A percentile compares a stretch with the other conserved stretches of the same genome.
phyloP scores from a whole-genome alignment of 2,113 vertebrate genomes.

The Epinephelus moara region DNA sequence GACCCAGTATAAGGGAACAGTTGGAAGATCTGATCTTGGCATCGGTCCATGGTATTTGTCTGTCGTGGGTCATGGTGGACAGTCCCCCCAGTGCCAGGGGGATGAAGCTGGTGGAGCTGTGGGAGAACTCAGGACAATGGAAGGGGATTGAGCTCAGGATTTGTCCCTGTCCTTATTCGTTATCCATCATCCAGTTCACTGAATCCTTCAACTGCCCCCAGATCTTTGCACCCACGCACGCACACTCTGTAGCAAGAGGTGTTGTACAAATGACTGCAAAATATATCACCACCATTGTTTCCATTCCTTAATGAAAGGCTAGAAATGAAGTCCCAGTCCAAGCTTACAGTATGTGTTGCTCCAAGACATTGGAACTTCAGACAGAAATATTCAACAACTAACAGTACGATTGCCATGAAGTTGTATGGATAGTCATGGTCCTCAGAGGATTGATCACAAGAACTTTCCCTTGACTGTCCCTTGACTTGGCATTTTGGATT shows the following conservation, averaged over 20 bases:
- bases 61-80: constrained; percentile 45
- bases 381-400: neutral
- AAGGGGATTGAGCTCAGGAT: constrained; percentile 58
- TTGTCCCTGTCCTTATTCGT: constrained; percentile 69
- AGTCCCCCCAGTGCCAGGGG: constrained; percentile 24
- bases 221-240: constrained; percentile 9
- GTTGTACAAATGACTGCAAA: neutral
- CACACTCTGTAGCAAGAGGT: constrained; percentile 15
- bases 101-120: constrained; percentile 55
- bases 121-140: constrained; percentile 65
- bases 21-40: constrained; percentile 41
- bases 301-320: constrained; percentile 11
- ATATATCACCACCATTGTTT: constrained; percentile 10
- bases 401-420: neutral
- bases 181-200: constrained; percentile 68
- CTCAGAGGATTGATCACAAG: neutral
- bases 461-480: neutral
- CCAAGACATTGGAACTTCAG: neutral
- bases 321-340: constrained; percentile 1
- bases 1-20: constrained; percentile 37
- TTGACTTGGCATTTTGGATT: neutral
- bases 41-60: constrained; percentile 56
- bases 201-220: constrained; percentile 41
- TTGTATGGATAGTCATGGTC: neutral
- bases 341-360: neutral